Base-by-base conservation (phyloP, 64 coral and sea anemone species). In the Pachyseris speciosa region DNA sequence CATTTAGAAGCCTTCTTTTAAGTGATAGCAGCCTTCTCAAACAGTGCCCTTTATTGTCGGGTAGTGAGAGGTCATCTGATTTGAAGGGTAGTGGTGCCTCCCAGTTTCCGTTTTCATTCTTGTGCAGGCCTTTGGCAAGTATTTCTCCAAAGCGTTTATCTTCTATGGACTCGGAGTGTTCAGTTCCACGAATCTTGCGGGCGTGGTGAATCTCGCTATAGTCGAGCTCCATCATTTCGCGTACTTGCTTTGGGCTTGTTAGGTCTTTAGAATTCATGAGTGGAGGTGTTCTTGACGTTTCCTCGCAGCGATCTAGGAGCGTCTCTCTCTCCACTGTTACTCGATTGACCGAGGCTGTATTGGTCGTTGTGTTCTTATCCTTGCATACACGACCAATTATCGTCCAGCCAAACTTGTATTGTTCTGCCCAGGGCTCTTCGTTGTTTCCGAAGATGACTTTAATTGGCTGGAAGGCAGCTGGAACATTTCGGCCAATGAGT, bases 361-460 rank as follows among this genome's bases (percentile, higher is more conserved):
- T 41, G 20, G n/a, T n/a, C n/a, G 20, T 13, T 8, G 29, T 9
- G 4, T 70, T 4, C 24, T 72, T 73, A 19, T 57, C 51, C 24
- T 39, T 22, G 39, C 87, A 90, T 13, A 90, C 74, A 31, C 37
- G 50, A n/a, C 72, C 87, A 2, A 89, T 79, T 30, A 89, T 28
- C 6, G 70, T 88, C 86, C 86, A 88, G 51, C 86, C 70, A 51
- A 89, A 89, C 44, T 89, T 89, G 37, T 89, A 89, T 34, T 89
- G n/a, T 37, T 89, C 87, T 25, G 87, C 72, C 87, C 87, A 77
- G 33, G 72, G 4, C 59, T 89, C 87, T 6, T 89, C 39, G 9
- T 60, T 24, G 13, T 52, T 78, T 12, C 72, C 73, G 26, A 19
- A 65, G 26, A 89, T 89, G n/a, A 78, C 37, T 37, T 64, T 68